A percentile compares a stretch with the other conserved stretches of the same genome.
Conservation (phyloP, 2,888 invertebrate species). For the Drosophila siamana region DNA sequence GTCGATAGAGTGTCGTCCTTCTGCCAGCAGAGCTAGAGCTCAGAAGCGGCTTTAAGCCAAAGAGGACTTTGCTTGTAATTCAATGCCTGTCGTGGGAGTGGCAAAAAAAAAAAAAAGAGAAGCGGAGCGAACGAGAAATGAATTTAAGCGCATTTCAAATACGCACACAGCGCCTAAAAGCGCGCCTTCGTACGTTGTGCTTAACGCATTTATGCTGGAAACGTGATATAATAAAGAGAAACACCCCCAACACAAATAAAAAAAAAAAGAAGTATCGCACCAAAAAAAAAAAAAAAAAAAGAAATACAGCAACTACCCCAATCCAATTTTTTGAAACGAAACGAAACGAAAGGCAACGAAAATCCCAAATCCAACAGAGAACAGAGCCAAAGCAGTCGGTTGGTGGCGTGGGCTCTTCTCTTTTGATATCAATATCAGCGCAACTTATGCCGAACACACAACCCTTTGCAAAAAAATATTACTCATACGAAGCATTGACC, state of each 20-base stretch:
- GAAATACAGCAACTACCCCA: constrained; percentile 28
- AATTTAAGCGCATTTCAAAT: constrained; percentile 78
- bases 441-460: constrained; percentile 44
- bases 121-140: constrained; percentile 51
- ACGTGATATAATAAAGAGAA: constrained; percentile 80
- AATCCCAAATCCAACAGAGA: constrained; percentile 56
- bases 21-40: constrained; percentile 25
- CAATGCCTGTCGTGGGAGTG: constrained; percentile 58
- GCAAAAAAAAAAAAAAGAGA: constrained; percentile 39
- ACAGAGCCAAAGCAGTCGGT: not conserved
- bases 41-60: constrained; percentile 57
- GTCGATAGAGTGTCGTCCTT: constrained; percentile 33
- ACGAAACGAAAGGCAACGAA: constrained; percentile 28
- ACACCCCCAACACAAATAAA: constrained; percentile 38
- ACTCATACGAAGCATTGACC: constrained; percentile 67
- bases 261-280: constrained; percentile 3
- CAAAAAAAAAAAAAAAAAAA: constrained; percentile 3
- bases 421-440: constrained; percentile 73
- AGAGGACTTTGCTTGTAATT: constrained; percentile 63
- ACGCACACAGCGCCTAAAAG: constrained; percentile 59
- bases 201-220: constrained; percentile 80
- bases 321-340: constrained; percentile 19
- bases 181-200: constrained; percentile 62
- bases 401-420: constrained; percentile 27
- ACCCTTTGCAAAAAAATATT: constrained; percentile 70